A percentile compares a stretch with the other conserved stretches of the same genome.
phyloP scores from a whole-genome alignment of 2,113 vertebrate genomes.

The Sterna hirundo region DNA sequence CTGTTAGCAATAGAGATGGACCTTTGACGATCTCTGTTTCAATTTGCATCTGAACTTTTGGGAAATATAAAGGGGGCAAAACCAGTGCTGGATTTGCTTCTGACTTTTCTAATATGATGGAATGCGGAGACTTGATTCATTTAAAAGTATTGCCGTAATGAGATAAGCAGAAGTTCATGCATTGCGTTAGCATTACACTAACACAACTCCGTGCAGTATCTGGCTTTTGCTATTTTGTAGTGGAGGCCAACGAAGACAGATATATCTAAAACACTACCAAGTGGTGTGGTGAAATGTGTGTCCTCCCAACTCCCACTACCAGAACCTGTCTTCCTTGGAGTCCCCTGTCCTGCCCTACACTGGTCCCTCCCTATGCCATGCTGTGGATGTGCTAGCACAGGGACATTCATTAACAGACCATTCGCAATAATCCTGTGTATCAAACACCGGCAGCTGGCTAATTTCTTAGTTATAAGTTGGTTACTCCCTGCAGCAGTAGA shows the following conservation, averaged over 20 bases:
- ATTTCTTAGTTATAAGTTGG: not conserved
- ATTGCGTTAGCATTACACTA: not conserved
- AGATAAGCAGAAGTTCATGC: not conserved
- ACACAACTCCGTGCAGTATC: not conserved
- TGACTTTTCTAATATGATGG: not conserved
- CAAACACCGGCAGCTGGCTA: not conserved
- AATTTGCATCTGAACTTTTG: not conserved
- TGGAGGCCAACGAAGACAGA: not conserved
- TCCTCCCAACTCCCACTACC: not conserved
- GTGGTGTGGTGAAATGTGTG: not conserved
- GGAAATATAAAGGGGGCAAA: not conserved
- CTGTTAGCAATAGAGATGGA: not conserved
- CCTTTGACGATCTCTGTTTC: not conserved
- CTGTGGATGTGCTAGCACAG: not conserved
- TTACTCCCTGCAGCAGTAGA: not conserved
- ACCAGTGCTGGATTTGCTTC: not conserved
- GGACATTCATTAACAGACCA: not conserved
- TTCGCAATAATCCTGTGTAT: not conserved
- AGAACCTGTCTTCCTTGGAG: not conserved
- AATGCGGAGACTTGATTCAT: not conserved
- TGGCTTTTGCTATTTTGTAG: not conserved
- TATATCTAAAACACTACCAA: not conserved
- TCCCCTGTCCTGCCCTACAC: not conserved
- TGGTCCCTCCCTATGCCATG: not conserved
- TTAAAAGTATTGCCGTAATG: not conserved